Base-by-base conservation (phyloP, 2,797 vertebrate genomes). In the Enteromius paludinosus region DNA sequence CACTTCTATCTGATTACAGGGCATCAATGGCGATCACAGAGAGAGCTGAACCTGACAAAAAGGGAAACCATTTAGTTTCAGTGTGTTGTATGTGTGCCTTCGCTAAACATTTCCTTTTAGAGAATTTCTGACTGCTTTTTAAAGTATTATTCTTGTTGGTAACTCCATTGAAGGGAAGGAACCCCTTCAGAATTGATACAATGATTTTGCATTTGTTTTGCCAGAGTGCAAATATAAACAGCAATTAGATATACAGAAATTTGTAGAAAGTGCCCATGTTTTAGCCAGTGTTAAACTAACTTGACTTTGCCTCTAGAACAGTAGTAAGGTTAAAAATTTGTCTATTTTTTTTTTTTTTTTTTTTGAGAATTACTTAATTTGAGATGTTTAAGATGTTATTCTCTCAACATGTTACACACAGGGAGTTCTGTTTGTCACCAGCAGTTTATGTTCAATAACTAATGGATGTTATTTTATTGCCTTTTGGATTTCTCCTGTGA, bases 1-100 rank as follows among this genome's bases (percentile, higher is more conserved):
- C 23, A 1, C 86, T 72, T 85, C 4, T 84, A 3, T 87, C 30
- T 89, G 45, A 66, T 83, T 87, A 41, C 83, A 95, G 93, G 90
- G 87, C 18, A 84, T 85, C 82, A 88, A 0, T 82, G 56, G 41
- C 66, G 66, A 78, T 84, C 83, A 85, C 85, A 86, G 83, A 84
- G 83, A 84, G 41, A 83, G 52, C 74, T 82, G 56, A 82, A 82
- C 87, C 82, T n/a, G 74, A 88, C 74, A 84, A 45, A 74, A 84
- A 91, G 84, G 89, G 90, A 88, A 87, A 84, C 79, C 82, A 79
- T 88, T 71, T 92, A 85, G 90, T 94, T 94, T 94, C 92, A 93
- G 86, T 83, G 72, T 88, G 89, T 66, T 90, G 45, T 88, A 66
- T 77, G 64, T 86, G 76, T 87, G 81, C 89, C 82, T 87, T 87